Evolutionary conservation across 1,140 invertebrate species (phyloP).

Genomic region (Venturia canescens): DNA sequence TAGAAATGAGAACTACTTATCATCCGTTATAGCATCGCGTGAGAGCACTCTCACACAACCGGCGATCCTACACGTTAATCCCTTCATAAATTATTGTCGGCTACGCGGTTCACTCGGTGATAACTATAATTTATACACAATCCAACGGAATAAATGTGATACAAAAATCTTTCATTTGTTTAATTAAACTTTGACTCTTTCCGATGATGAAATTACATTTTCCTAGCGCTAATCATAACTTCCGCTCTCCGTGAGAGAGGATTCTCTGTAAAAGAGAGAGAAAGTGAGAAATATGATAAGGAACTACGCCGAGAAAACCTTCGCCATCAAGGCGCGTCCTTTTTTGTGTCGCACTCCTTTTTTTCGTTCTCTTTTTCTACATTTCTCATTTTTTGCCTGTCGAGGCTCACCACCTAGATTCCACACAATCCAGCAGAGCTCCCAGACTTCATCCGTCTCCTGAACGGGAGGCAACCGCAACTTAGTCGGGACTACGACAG

Average conservation of each 20-base stretch:
- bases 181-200: neutral
- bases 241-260: too few species aligned
- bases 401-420: neutral
- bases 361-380: neutral
- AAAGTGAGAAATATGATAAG: neutral
- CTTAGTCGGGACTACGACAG: neutral
- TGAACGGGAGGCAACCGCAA: neutral
- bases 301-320: neutral
- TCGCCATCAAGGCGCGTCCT: neutral
- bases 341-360: neutral
- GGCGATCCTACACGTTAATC: slow-evolving; percentile 7
- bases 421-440: neutral
- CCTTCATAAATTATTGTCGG: slow-evolving; percentile 32
- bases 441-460: slow-evolving; percentile 6
- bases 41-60: slow-evolving; percentile 6
- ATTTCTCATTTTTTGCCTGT: neutral
- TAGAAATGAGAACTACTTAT: slow-evolving; percentile 17
- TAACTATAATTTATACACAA: slow-evolving; percentile 3
- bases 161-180: neutral
- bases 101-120: neutral
- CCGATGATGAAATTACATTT: neutral
- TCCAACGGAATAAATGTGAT: slow-evolving; percentile 5
- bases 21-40: slow-evolving; percentile 20
- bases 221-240: neutral
- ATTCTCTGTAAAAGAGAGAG: neutral